phyloP scores from a whole-genome alignment of 2,888 invertebrate genomes.

The Saturnia pavonia region DNA sequence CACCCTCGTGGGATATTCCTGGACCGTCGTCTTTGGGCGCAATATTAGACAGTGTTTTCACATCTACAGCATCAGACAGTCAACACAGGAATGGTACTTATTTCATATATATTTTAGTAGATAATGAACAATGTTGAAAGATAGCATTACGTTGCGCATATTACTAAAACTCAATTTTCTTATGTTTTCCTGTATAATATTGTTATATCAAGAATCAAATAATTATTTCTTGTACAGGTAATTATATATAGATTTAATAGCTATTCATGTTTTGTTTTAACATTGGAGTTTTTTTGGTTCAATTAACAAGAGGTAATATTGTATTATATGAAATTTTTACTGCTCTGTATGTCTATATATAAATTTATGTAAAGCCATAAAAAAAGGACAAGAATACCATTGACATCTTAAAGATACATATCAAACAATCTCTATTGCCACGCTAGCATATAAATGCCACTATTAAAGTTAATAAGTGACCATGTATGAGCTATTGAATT shows the following conservation, averaged over 20 bases:
- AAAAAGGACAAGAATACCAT: too few relatives aligned
- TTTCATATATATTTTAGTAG: background rate
- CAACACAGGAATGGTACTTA: conserved; percentile 64
- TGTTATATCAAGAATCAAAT: background rate
- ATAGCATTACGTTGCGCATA: background rate
- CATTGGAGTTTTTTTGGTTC: background rate
- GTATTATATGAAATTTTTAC: background rate
- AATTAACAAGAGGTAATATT: background rate
- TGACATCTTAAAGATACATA: too few relatives aligned
- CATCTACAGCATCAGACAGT: conserved; percentile 76
- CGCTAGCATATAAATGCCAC: background rate
- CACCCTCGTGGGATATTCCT: conserved; percentile 71
- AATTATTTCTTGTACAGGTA: background rate
- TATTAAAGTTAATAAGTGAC: background rate
- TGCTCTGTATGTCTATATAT: background rate
- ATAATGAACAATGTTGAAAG: background rate
- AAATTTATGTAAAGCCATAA: too few relatives aligned
- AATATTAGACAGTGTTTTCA: conserved; percentile 84
- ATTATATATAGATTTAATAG: background rate
- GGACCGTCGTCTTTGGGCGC: conserved; percentile 82
- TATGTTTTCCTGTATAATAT: background rate
- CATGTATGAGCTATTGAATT: background rate
- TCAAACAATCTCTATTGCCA: background rate
- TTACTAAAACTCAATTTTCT: background rate
- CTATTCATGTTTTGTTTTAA: background rate